Conservation (phyloP, 2,113 vertebrate genomes). For the Eubucco bourcierii region DNA sequence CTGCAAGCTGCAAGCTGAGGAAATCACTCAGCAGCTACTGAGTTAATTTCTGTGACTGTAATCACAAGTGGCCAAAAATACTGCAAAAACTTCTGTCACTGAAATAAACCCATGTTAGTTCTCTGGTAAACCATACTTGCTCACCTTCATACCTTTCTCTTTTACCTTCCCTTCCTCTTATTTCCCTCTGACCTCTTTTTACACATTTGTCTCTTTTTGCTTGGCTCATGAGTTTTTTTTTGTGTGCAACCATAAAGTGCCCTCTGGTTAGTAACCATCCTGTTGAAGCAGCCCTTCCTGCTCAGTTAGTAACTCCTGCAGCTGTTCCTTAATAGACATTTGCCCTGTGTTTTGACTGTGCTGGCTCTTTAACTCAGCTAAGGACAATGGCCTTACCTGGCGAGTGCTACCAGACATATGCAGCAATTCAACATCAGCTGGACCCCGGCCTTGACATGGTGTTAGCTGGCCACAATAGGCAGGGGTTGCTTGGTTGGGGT, state of each 20-base stretch:
- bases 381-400: not conserved
- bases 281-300: not conserved
- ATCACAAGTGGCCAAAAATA: not conserved
- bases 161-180: not conserved
- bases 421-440: not conserved
- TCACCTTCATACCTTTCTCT: not conserved
- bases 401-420: not conserved
- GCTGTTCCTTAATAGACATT: not conserved
- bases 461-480: not conserved
- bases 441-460: not conserved
- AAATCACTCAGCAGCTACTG: not conserved
- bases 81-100: not conserved
- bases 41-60: not conserved
- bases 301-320: not conserved
- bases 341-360: not conserved
- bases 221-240: not conserved
- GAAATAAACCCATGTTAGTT: not conserved
- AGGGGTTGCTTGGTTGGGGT: too few species aligned
- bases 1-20: not conserved
- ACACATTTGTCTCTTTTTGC: rapidly evolving
- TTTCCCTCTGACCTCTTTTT: not conserved
- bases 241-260: not conserved
- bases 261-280: rapidly evolving
- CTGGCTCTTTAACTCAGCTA: not conserved
- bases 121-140: not conserved